A percentile compares a stretch with the other conserved stretches of the same genome.
phyloP scores from a whole-genome alignment of 2,797 vertebrate species.

The Halcyon leucocephala region DNA sequence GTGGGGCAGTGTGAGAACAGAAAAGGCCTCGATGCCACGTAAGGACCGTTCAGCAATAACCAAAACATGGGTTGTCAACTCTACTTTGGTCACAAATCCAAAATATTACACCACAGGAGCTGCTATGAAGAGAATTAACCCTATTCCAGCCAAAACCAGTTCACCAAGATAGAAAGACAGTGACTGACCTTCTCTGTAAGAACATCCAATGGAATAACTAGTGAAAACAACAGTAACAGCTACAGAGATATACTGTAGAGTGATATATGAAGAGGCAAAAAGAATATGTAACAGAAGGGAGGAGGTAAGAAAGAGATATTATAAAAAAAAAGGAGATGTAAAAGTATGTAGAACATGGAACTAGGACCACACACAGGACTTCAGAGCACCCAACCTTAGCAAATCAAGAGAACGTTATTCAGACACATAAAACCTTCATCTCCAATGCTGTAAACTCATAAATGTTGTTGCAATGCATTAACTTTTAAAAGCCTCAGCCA shows the following conservation, averaged over 20 bases:
- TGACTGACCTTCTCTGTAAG: neutral
- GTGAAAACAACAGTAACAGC: neutral
- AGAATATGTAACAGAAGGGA: neutral
- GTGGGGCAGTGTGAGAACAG: accelerated
- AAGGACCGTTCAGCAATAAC: neutral
- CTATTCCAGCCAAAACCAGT: neutral
- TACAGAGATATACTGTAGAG: neutral
- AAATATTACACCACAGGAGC: neutral
- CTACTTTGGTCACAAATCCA: neutral
- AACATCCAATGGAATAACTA: neutral
- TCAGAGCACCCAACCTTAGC: neutral
- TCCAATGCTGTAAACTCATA: neutral
- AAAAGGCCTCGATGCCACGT: neutral
- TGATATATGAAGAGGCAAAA: neutral
- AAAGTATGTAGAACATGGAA: neutral
- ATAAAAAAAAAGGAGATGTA: neutral
- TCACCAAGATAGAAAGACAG: neutral
- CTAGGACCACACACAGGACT: neutral
- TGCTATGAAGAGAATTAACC: neutral
- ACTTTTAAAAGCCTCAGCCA: conserved; percentile 1
- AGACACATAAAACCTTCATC: conserved; percentile 12
- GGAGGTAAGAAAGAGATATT: neutral
- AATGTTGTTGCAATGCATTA: neutral
- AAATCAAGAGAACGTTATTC: neutral
- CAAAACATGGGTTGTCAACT: neutral